These are phyloP conservation scores for Acanthisitta chloris DNA, from an alignment of 2,113 vertebrate genomes.

Conservation along the genomic window DNA sequence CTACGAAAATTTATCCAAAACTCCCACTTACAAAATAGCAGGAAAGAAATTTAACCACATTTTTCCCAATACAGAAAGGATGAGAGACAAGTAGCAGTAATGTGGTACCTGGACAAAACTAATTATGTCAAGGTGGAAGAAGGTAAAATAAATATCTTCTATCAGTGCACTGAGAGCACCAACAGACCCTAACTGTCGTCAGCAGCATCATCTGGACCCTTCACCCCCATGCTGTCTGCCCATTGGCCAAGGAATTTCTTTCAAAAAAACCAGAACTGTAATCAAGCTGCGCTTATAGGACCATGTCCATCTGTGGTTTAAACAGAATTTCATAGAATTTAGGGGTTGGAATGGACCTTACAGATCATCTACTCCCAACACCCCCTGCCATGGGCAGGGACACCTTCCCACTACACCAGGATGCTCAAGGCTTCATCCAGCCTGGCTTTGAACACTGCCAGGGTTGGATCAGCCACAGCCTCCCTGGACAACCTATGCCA, in stretches of 20 bases:
- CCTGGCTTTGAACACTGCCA: no score
- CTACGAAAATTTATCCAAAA: neutral
- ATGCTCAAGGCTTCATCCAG: no score
- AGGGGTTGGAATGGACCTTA: no score
- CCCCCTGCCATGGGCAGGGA: no score
- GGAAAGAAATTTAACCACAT: neutral
- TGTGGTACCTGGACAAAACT: neutral
- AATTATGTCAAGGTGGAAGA: neutral
- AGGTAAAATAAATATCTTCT: neutral
- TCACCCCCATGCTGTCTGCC: accelerated
- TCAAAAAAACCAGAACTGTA: neutral
- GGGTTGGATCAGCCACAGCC: no score
- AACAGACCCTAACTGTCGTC: neutral
- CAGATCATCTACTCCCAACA: no score
- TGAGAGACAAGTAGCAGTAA: neutral
- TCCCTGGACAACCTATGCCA: no score
- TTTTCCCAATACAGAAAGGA: neutral
- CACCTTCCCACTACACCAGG: no score
- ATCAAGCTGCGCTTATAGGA: neutral
- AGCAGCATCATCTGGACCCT: neutral
- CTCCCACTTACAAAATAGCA: neutral
- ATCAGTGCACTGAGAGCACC: neutral
- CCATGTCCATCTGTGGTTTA: neutral
- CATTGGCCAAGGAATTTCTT: neutral
- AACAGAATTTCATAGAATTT: no score